Conservation (phyloP, 2,888 invertebrate species). For the Zootermopsis nevadensis region DNA sequence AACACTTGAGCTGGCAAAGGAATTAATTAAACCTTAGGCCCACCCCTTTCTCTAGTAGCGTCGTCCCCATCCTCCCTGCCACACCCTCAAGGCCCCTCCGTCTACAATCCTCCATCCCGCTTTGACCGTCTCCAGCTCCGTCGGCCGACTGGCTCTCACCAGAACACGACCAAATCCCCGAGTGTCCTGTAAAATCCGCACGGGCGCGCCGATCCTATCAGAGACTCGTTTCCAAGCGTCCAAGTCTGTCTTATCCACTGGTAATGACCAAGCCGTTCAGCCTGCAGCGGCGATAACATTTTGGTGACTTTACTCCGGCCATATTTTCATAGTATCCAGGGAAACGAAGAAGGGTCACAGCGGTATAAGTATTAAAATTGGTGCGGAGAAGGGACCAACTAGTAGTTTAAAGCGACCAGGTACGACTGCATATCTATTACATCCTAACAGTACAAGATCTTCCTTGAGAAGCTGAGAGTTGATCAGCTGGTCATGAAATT, state of each 20-base stretch:
- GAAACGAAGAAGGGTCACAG: neutral
- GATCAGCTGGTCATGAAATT: no score
- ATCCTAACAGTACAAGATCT: no score
- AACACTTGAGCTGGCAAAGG: conserved; percentile 42
- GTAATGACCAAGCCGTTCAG: neutral
- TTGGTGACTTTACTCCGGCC: neutral
- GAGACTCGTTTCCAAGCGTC: neutral
- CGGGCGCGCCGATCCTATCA: neutral
- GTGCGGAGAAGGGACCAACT: no score
- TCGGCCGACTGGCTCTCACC: neutral
- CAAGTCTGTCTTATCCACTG: neutral
- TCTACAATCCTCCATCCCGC: neutral
- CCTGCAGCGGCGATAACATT: neutral
- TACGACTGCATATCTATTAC: no score
- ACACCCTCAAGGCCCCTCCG: neutral
- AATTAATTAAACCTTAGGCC: conserved; percentile 45
- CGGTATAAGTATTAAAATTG: no score
- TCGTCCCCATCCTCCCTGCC: neutral
- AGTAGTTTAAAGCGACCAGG: no score
- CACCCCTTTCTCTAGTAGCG: conserved; percentile 9
- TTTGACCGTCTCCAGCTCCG: neutral
- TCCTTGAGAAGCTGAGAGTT: no score
- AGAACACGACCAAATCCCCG: neutral
- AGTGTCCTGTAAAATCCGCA: neutral
- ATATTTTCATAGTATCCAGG: neutral